Evolutionary conservation across 2,113 vertebrate species (phyloP).

Genomic region (Oriolus oriolus): DNA sequence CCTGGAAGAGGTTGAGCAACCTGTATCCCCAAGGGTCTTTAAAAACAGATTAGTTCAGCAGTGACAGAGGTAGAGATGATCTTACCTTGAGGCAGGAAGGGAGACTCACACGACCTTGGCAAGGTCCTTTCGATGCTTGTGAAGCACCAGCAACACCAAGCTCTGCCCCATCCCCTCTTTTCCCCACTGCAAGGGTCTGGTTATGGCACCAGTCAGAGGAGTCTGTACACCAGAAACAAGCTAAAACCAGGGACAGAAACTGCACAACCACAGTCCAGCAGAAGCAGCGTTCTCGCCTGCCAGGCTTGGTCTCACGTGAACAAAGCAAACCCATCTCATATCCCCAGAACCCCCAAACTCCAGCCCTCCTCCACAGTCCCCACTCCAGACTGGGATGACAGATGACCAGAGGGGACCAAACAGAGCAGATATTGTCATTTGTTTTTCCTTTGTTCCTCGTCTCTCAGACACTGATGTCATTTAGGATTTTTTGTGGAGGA

Average conservation of each 20-base stretch:
- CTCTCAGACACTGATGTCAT: slow-evolving; percentile 28
- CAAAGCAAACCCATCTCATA: neutral
- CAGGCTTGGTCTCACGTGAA: neutral
- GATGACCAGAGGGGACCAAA: slow-evolving; percentile 15
- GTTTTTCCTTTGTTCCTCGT: neutral
- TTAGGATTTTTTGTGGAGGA: slow-evolving; percentile 53
- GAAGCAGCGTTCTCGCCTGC: neutral
- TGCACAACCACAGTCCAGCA: neutral
- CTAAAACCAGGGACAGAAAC: neutral
- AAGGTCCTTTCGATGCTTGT: neutral
- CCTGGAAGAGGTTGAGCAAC: neutral
- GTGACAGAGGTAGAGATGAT: neutral
- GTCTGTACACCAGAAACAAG: neutral
- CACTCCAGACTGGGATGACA: neutral
- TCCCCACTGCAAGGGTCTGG: neutral
- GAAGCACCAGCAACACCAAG: neutral
- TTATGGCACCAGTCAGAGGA: neutral
- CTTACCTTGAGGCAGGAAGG: neutral
- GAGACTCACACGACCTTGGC: neutral
- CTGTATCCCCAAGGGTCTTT: neutral
- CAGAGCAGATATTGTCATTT: neutral
- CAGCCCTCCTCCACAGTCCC: neutral
- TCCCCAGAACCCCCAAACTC: neutral
- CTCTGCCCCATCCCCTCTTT: neutral
- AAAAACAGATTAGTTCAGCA: neutral